phyloP scores from a whole-genome alignment of 2,113 vertebrate genomes.

The Sialia sialis region DNA sequence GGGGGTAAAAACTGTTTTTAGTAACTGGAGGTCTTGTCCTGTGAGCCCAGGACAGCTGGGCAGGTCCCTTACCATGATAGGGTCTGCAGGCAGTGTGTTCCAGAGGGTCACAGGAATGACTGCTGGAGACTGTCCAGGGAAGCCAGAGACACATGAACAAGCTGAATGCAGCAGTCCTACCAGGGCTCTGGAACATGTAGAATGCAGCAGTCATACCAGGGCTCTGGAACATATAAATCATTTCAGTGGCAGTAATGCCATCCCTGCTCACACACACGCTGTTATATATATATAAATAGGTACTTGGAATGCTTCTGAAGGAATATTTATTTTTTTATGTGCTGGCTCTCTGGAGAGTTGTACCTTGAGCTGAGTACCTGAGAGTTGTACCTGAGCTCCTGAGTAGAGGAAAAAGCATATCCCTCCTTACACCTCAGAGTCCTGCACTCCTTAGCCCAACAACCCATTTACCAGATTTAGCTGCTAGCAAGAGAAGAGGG shows the following conservation, averaged over 20 bases:
- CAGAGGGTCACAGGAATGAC: background rate
- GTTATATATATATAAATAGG: background rate
- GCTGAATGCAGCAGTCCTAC: background rate
- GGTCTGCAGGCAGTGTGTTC: background rate
- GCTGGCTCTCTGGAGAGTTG: background rate
- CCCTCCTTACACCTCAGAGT: background rate
- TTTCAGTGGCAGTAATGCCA: background rate
- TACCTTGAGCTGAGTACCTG: background rate
- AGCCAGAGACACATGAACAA: fast-evolving
- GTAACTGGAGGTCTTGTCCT: background rate
- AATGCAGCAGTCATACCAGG: background rate
- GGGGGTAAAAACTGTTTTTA: background rate
- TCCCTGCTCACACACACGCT: background rate
- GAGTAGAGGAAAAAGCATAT: background rate
- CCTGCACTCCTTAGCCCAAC: background rate
- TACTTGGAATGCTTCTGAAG: background rate
- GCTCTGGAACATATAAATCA: background rate
- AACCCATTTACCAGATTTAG: background rate
- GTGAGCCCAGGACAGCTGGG: background rate
- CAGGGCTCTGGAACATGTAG: background rate
- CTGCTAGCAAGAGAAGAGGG: background rate
- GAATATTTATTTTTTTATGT: background rate
- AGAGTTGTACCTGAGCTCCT: background rate
- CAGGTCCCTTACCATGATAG: background rate
- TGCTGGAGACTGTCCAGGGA: background rate